A percentile compares a stretch with the other conserved stretches of the same genome.
These are phyloP conservation scores for Silurus aristotelis DNA, from an alignment of 2,797 vertebrate genomes.

Conservation along the genomic window DNA sequence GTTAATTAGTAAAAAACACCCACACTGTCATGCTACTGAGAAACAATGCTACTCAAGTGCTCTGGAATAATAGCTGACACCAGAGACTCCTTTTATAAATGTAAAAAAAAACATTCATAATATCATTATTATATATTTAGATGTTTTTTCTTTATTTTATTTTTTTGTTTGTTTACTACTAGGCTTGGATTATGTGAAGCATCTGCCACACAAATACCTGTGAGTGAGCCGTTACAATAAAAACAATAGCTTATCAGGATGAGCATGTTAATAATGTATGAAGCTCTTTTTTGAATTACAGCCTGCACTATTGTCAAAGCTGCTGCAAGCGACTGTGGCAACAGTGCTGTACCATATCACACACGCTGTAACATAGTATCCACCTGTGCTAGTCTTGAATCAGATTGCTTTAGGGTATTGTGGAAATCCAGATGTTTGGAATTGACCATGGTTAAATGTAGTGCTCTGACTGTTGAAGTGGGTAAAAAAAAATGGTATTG, in stretches of 20 bases:
- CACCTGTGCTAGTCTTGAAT: not conserved
- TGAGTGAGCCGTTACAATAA: not conserved
- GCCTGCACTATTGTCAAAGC: not conserved
- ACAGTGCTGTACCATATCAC: not conserved
- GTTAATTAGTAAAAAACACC: not conserved
- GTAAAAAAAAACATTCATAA: not conserved
- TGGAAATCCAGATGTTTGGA: not conserved
- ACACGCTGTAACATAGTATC: no score
- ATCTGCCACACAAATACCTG: not conserved
- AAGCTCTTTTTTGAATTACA: not conserved
- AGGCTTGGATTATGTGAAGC: not conserved
- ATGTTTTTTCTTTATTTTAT: not conserved
- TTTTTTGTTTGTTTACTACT: not conserved
- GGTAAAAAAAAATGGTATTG: not conserved
- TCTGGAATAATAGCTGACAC: not conserved
- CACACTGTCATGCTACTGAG: not conserved
- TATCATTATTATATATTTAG: not conserved
- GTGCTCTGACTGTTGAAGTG: not conserved
- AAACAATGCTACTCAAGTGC: no score
- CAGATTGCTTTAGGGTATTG: not conserved
- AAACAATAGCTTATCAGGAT: not conserved
- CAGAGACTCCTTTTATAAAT: not conserved
- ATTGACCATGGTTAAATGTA: constrained; percentile 12
- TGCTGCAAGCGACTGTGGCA: not conserved
- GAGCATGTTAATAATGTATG: not conserved